Evolutionary conservation across 64 coral and sea anemone genomes (phyloP), one percentile per base, ranked within the genome.

Genomic region (Actinia tenebrosa): DNA sequence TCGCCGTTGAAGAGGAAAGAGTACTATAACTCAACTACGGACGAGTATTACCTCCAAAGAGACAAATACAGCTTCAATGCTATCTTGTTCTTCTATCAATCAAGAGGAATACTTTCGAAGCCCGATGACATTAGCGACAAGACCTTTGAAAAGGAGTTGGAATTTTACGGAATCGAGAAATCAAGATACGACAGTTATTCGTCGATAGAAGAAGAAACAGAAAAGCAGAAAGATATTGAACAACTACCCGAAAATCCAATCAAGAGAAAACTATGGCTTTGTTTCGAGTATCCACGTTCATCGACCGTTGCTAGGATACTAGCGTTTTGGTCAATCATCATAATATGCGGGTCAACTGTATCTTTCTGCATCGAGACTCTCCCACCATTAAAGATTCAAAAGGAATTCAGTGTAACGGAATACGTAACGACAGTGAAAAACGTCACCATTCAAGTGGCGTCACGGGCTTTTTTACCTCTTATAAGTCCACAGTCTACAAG

Each of bases 51-150:
- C 60, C 59, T 97, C 27, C 88, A 93, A 52, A 92, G 85, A 23
- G 91, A 97, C 81, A 97, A 90, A 42, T 83, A 55, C 14, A 87
- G 87, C 13, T 97, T 97, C 75, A 90, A 97, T 54, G 91, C 94
- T 45, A 97, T 97, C 71, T 11, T 97, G 1, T 97, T 97, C 66
- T 97, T 85, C 27, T 97, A 97, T 68, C 94, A 97, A 22, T 97
- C 94, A 37, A 86, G 78, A 82, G 94, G 94, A 59, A 97, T 97
- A 45, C 91, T 97, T 18, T 87, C 94, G 26, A 87, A 90, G 13
- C 94, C 94, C 11, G 78, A 92, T 47, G 88, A 88, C 2, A 86
- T 97, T 42, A 80, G 87, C 20, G 85, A 44, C 43, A 83, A 90
- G 23, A 23, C 58, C 1, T 97, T 97, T 77, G 86, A 90, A 20